Conservation (phyloP, 2,113 vertebrate species). For the Pimephales promelas region DNA sequence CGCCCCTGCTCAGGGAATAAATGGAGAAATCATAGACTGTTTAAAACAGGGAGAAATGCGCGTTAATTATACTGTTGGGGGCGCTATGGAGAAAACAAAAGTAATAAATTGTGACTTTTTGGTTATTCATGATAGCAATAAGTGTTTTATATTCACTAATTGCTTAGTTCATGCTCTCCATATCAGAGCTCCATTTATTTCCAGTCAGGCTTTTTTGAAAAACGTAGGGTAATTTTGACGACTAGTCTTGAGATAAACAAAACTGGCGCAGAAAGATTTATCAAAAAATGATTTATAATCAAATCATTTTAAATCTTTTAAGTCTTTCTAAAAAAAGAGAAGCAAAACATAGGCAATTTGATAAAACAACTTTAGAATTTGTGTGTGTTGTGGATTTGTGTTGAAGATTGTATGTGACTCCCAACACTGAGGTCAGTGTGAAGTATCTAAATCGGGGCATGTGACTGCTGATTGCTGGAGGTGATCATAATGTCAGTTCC, state of each 20-base stretch:
- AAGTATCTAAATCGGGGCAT: not conserved
- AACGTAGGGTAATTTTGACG: not conserved
- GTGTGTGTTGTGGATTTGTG: not conserved
- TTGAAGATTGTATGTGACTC: not conserved
- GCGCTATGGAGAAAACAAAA: not conserved
- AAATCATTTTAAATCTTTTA: no score
- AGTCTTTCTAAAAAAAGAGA: no score
- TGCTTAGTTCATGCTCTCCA: not conserved
- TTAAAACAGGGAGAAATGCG: no score
- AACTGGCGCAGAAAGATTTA: not conserved
- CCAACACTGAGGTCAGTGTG: not conserved
- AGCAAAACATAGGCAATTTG: no score
- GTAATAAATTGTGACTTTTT: not conserved
- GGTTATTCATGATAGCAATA: not conserved
- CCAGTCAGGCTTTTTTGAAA: not conserved
- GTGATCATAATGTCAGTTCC: not conserved
- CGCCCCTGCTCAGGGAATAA: not conserved
- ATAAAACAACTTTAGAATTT: no score
- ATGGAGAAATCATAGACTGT: no score
- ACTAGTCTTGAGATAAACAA: not conserved
- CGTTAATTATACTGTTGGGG: not conserved
- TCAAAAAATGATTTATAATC: no score
- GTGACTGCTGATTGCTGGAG: slow-evolving; percentile 17
- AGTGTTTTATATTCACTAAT: not conserved
- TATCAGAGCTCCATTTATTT: not conserved